Conservation (phyloP, 2,113 vertebrate genomes). For the Megaceryle maxima region DNA sequence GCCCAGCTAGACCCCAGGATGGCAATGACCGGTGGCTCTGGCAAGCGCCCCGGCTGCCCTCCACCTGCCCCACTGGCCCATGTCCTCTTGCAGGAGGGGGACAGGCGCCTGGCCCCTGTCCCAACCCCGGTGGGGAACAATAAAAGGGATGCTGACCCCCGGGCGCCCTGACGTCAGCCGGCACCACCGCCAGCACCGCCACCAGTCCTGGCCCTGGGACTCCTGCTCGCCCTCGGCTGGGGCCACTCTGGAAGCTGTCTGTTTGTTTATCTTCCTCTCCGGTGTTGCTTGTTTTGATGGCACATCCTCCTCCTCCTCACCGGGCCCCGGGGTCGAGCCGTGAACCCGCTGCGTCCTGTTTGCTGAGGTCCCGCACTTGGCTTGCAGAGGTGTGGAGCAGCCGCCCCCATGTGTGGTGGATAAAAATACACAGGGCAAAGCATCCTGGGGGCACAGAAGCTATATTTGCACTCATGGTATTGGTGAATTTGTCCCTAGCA, state of each 20-base stretch:
- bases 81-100: not conserved
- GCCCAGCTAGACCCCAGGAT: fast-evolving
- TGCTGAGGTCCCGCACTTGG: constrained; percentile 51
- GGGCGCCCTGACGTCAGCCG: constrained; percentile 56
- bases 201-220: not conserved
- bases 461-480: constrained; percentile 45
- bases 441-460: not conserved
- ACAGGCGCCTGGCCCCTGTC: not conserved
- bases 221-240: constrained; percentile 32
- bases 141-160: constrained; percentile 60
- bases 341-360: constrained; percentile 79
- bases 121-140: constrained; percentile 48
- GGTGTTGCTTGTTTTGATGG: constrained; percentile 80
- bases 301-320: constrained; percentile 75
- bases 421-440: constrained; percentile 63
- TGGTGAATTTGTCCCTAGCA: not conserved
- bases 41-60: fast-evolving
- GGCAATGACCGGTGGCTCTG: fast-evolving
- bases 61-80: not conserved
- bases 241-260: constrained; percentile 44
- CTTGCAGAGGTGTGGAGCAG: constrained; percentile 21
- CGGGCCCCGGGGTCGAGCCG: constrained; percentile 65
- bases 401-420: not conserved
- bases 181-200: not conserved
- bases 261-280: constrained; percentile 82